Evolutionary conservation across 2,797 vertebrate genomes (phyloP).

Genomic region (Enteromius anoplus): DNA sequence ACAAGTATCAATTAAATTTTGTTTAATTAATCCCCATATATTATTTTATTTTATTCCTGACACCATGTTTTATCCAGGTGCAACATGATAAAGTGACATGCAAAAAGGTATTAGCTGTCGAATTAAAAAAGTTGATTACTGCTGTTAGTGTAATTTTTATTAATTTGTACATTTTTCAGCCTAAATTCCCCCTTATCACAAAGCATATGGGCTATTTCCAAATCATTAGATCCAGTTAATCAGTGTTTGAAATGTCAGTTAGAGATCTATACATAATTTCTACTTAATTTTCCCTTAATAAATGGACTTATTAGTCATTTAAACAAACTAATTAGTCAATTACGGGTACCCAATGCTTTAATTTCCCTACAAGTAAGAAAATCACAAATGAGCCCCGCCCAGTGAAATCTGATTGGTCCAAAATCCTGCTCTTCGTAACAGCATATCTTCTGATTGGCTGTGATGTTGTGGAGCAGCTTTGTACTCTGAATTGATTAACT

Average conservation of each 20-base stretch:
- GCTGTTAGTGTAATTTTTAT: neutral
- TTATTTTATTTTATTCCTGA: neutral
- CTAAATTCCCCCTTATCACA: neutral
- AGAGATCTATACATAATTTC: constrained; percentile 7
- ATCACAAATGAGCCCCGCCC: neutral
- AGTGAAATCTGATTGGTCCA: constrained; percentile 1
- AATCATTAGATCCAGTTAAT: constrained; percentile 23
- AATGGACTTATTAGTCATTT: constrained; percentile 25
- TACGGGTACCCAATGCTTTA: constrained; percentile 5
- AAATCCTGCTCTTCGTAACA: neutral
- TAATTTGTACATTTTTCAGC: neutral
- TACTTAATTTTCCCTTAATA: neutral
- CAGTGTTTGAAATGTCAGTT: constrained; percentile 12
- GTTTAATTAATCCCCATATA: neutral
- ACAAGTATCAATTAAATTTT: neutral
- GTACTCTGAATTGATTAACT: neutral
- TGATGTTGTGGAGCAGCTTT: neutral
- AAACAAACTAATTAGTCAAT: constrained; percentile 27
- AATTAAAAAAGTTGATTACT: neutral
- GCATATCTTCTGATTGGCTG: neutral
- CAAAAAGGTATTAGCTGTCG: neutral
- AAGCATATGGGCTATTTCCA: constrained; percentile 28
- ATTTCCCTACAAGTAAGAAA: neutral
- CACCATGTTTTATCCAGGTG: neutral
- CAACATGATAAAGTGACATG: neutral